phyloP scores from a whole-genome alignment of 2,888 invertebrate species.

The Machimus atricapillus region DNA sequence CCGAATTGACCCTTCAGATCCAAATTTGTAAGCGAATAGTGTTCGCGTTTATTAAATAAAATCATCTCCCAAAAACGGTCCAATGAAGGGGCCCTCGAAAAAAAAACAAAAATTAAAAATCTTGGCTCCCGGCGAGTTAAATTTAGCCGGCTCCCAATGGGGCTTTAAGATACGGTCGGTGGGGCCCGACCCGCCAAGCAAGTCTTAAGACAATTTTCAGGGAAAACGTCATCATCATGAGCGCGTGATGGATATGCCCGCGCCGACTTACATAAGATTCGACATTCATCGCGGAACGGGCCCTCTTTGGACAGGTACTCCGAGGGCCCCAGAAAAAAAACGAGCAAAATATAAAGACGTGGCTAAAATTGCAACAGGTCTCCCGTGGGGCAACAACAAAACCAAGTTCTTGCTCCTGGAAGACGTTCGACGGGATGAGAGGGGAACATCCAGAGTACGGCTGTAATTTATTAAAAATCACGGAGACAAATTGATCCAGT shows the following conservation, averaged over 20 bases:
- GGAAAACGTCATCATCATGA: slow-evolving; percentile 2
- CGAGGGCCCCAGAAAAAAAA: not conserved
- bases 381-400: not conserved
- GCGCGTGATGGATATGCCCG: not conserved
- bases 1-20: not conserved
- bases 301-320: not conserved
- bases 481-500: slow-evolving; percentile 31
- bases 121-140: not conserved
- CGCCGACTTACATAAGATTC: slow-evolving; percentile 17
- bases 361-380: not conserved
- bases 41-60: slow-evolving; percentile 31
- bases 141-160: not conserved
- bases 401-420: not conserved
- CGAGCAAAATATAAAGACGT: not conserved
- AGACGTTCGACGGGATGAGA: not conserved
- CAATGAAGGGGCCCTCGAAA: not conserved
- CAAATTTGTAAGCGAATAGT: slow-evolving; percentile 12
- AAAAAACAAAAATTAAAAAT: not conserved
- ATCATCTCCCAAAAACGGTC: not conserved
- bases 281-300: not conserved
- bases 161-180: not conserved
- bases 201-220: not conserved
- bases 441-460: not conserved
- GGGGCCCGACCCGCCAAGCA: not conserved
- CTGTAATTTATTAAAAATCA: slow-evolving; percentile 30